A percentile compares a stretch with the other conserved stretches of the same genome.
phyloP scores from a whole-genome alignment of 2,888 invertebrate genomes.

The Julus scanicus region DNA sequence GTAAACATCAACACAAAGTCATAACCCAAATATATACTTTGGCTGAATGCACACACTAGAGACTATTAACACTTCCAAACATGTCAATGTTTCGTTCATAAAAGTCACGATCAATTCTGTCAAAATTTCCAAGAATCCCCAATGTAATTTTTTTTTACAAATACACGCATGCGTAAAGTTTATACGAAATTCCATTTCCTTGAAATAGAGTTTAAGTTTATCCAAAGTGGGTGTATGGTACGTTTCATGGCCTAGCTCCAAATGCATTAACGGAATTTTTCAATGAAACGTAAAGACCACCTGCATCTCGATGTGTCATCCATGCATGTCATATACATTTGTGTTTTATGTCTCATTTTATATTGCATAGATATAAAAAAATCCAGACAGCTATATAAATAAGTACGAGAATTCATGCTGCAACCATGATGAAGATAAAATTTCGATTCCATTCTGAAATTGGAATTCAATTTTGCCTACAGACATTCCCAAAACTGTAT shows the following conservation, averaged over 20 bases:
- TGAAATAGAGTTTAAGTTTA: not conserved
- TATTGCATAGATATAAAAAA: not conserved
- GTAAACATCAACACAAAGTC: not conserved
- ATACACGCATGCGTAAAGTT: not conserved
- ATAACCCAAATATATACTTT: too few relatives aligned
- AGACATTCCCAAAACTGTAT: not conserved
- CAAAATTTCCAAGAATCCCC: not conserved
- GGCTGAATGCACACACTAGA: not conserved
- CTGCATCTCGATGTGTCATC: slow-evolving; percentile 6
- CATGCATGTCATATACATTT: not conserved
- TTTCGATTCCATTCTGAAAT: slow-evolving; percentile 31
- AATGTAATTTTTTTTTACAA: not conserved
- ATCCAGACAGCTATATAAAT: not conserved
- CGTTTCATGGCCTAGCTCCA: slow-evolving; percentile 1
- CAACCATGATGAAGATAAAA: slow-evolving; percentile 6
- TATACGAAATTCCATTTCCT: not conserved
- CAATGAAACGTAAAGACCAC: slow-evolving; percentile 26
- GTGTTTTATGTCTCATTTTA: slow-evolving; percentile 36
- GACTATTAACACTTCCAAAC: not conserved
- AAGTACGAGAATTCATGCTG: not conserved
- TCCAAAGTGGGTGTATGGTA: not conserved
- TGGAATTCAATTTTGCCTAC: not conserved
- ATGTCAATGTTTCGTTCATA: slow-evolving; percentile 1
- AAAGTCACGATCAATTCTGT: not conserved
- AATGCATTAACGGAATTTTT: not conserved